Evolutionary conservation across 2,888 invertebrate genomes (phyloP), one percentile per base, ranked within the genome.

Genomic region (Bugulina stolonifera): DNA sequence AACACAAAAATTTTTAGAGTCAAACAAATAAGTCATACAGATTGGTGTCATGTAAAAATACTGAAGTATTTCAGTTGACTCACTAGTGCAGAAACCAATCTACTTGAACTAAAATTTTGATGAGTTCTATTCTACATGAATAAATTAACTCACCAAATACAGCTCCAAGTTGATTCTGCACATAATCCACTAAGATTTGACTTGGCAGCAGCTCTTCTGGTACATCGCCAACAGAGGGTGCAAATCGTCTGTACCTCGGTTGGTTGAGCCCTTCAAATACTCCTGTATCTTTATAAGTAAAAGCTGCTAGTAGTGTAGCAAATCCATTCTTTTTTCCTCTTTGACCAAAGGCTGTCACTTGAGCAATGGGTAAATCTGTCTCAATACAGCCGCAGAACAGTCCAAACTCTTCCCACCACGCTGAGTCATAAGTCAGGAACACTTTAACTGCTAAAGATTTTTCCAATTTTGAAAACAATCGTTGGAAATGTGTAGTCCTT

Each of bases 401-500:
- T 27, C 64, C 64, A n/a, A 2, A 14, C 25, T 64, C 32, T 32
- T 64, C 29, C 64, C 64, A 64, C 64, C 64, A 64, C 2, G 64
- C 29, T 34, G 14, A 2, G 3, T 27, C 2, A n/a, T 64, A 64
- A 14, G 64, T 64, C 27, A 64, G 64, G 32, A 32, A 64, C 10
- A 64, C 64, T 32, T 64, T 64, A 5, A 64, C n/a, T 23, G 57
- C 57, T 25, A 25, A 5, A 14, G 25, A 22, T 22, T 25, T 22
- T 5, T 23, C 5, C n/a, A 57, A 22, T 14, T 57, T 57, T 14
- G 23, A 22, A 25, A 57, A 25, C 23, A 57, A 57, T 5, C 23
- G 3, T n/a, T 57, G 57, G 5, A 57, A 25, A 5, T 57, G 57
- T 25, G 57, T 57, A 23, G 10, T 57, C n/a, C 57, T 57, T 5